Evolutionary conservation across 2,888 invertebrate genomes (phyloP).

Genomic region (Ptilodon capucinus): DNA sequence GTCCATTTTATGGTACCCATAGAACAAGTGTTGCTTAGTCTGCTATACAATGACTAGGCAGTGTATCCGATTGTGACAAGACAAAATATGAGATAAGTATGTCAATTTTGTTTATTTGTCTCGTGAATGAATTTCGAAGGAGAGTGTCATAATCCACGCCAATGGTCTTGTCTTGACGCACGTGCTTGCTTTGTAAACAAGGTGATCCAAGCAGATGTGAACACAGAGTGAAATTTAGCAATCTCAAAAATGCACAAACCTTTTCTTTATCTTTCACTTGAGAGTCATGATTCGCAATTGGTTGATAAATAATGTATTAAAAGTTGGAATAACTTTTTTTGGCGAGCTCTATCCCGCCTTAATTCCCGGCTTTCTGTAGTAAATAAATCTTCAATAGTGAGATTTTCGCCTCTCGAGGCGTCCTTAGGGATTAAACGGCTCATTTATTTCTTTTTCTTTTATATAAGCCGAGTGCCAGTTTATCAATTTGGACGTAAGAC

Average conservation of each 20-base stretch:
- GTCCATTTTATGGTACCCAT: no score
- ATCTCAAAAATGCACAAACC: background rate
- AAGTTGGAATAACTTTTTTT: constrained; percentile 5
- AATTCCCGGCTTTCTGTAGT: constrained; percentile 12
- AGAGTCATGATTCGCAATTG: background rate
- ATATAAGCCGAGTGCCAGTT: background rate
- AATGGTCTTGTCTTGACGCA: no score
- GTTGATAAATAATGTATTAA: background rate
- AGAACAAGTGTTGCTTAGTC: no score
- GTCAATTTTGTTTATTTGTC: no score
- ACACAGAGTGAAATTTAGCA: background rate
- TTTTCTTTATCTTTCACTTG: background rate
- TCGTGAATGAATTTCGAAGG: no score
- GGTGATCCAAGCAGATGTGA: no score
- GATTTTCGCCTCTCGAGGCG: constrained; percentile 14
- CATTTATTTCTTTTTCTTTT: background rate
- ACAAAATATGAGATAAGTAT: no score
- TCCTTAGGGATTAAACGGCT: background rate
- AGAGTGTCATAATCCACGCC: no score
- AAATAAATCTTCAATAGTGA: constrained; percentile 13
- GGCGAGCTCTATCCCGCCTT: constrained; percentile 7
- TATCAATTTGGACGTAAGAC: background rate
- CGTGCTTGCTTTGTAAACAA: no score
- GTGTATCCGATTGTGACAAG: no score
- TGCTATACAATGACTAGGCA: no score